Evolutionary conservation across 1,140 invertebrate genomes (phyloP).

Genomic region (Brachionus angularis): DNA sequence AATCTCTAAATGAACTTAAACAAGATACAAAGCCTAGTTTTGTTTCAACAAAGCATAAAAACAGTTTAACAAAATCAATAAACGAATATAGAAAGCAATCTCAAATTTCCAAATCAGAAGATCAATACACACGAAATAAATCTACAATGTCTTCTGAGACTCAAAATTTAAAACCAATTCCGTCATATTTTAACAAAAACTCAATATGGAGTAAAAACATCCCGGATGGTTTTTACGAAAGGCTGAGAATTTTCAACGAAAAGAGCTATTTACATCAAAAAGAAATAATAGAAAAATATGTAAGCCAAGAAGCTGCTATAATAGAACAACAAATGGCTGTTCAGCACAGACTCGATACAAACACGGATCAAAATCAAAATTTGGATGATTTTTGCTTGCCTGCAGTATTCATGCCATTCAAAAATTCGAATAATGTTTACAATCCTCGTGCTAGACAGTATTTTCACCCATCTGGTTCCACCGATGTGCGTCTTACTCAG

Average conservation of each 20-base stretch:
- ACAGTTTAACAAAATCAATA: neutral
- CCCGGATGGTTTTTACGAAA: slow-evolving; percentile 10
- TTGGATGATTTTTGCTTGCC: slow-evolving; percentile 48
- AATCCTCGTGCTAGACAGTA: slow-evolving; percentile 55
- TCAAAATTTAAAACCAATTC: neutral
- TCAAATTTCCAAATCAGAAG: too few species aligned
- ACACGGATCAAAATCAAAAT: neutral
- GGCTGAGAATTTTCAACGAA: slow-evolving; percentile 5
- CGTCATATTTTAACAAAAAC: neutral
- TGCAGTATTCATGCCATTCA: slow-evolving; percentile 54
- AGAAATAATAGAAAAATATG: slow-evolving; percentile 26
- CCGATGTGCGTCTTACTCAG: slow-evolving; percentile 51
- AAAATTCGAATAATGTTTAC: slow-evolving; percentile 48
- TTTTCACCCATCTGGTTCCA: slow-evolving; percentile 52
- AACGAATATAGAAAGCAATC: neutral
- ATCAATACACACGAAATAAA: too few species aligned
- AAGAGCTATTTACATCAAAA: slow-evolving; percentile 25
- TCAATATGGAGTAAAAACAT: neutral
- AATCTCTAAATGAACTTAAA: slow-evolving; percentile 15
- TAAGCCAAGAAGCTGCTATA: neutral
- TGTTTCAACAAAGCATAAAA: neutral
- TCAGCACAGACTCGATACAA: slow-evolving; percentile 20
- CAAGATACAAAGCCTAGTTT: too few species aligned
- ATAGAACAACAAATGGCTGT: slow-evolving; percentile 40
- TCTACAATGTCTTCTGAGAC: too few species aligned